Conservation (phyloP, 2,113 vertebrate genomes). For the Lampris megalopsis region DNA sequence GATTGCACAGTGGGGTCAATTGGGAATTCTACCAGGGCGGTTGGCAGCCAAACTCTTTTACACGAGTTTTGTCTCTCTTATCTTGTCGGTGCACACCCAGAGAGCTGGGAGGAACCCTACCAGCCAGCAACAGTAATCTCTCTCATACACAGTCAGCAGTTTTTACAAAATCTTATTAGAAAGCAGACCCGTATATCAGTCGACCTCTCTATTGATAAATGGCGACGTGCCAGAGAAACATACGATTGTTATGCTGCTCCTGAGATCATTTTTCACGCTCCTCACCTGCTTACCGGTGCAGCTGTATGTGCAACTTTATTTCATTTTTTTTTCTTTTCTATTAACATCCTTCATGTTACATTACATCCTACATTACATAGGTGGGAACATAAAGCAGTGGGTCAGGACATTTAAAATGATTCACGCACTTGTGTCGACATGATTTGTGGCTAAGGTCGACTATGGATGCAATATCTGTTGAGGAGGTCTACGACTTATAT, state of each 20-base stretch:
- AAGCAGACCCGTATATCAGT: conserved; percentile 54
- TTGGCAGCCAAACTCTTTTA: conserved; percentile 6
- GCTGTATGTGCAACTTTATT: background rate
- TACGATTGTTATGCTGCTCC: background rate
- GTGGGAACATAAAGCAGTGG: background rate
- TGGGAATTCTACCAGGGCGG: conserved; percentile 34
- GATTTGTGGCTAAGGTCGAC: conserved; percentile 1
- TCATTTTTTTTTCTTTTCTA: too few relatives aligned
- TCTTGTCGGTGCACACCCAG: conserved; percentile 66
- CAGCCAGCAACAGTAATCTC: conserved; percentile 55
- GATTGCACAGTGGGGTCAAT: conserved; percentile 55
- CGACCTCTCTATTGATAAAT: conserved; percentile 11
- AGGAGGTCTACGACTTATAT: too few relatives aligned
- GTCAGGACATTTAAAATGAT: background rate
- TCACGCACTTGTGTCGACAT: background rate
- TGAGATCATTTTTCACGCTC: background rate
- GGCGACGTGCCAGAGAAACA: conserved; percentile 7
- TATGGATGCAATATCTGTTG: background rate
- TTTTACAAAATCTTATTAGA: conserved; percentile 66
- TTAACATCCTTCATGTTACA: background rate
- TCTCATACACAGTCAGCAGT: conserved; percentile 59
- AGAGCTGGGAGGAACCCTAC: conserved; percentile 35
- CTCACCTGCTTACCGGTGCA: background rate
- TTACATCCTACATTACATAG: background rate
- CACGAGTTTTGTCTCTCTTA: conserved; percentile 55